Conservation (phyloP, 2,113 vertebrate genomes). For the Haemorhous mexicanus region DNA sequence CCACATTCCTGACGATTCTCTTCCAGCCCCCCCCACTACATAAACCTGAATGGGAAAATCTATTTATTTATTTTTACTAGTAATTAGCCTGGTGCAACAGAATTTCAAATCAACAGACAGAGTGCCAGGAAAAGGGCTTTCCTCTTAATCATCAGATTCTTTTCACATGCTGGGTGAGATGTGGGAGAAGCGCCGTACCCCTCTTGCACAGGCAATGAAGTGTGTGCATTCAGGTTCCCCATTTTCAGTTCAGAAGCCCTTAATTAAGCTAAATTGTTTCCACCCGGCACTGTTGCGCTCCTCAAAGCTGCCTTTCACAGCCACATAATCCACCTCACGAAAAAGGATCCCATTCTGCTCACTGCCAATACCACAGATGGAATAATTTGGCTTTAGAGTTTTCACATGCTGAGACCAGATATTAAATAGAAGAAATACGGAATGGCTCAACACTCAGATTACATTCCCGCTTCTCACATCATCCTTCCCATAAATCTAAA, state of each 20-base stretch:
- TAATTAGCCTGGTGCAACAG: background rate
- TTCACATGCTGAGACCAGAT: constrained; percentile 67
- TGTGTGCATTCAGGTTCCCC: background rate
- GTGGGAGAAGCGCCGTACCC: rapidly evolving
- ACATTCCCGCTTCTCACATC: constrained; percentile 59
- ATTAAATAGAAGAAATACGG: constrained; percentile 53
- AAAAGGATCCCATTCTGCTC: constrained; percentile 6
- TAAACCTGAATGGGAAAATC: background rate
- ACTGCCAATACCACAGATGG: constrained; percentile 42
- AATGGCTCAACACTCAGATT: constrained; percentile 45
- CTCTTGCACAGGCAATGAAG: background rate
- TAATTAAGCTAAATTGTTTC: constrained; percentile 47
- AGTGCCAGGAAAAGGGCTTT: background rate
- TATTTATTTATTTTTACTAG: background rate
- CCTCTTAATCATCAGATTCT: background rate
- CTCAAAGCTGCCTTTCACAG: constrained; percentile 58
- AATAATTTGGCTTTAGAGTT: constrained; percentile 46
- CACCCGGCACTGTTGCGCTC: background rate
- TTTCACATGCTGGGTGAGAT: rapidly evolving
- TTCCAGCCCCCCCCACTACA: background rate
- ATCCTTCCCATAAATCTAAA: constrained; percentile 66
- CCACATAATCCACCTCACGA: constrained; percentile 1
- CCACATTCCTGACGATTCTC: background rate
- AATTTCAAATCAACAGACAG: background rate
- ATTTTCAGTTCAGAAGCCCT: constrained; percentile 18